Conservation (phyloP, 2,797 vertebrate species). For the Notoglanidium macrostoma region DNA sequence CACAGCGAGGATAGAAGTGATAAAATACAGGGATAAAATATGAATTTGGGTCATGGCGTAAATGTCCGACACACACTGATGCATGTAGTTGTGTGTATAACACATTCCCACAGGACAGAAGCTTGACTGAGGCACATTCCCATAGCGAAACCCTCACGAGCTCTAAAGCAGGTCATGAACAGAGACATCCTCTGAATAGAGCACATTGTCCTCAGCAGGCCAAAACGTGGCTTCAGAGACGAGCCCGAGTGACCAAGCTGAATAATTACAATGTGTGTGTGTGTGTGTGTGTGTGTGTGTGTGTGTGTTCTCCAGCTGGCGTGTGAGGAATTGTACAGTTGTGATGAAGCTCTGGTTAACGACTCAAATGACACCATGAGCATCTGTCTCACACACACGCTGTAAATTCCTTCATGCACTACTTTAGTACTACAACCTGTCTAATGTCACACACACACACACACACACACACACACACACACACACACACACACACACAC, state of each 20-base stretch:
- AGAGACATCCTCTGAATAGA: conserved; percentile 56
- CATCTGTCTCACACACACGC: conserved; percentile 40
- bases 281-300: conserved; percentile 4
- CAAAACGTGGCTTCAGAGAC: conserved; percentile 46
- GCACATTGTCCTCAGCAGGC: conserved; percentile 53
- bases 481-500: not conserved
- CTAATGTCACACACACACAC: conserved; percentile 9
- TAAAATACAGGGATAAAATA: not conserved
- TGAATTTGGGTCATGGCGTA: not conserved
- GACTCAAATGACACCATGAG: conserved; percentile 36
- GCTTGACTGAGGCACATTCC: conserved; percentile 19
- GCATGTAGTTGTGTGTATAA: conserved; percentile 21
- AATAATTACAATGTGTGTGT: conserved; percentile 53
- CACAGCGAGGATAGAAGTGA: not conserved
- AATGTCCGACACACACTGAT: not conserved
- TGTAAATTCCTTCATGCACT: conserved; percentile 19
- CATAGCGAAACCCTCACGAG: conserved; percentile 44
- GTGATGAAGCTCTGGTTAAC: conserved; percentile 41
- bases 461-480: conserved; percentile 14
- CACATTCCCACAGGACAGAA: conserved; percentile 29
- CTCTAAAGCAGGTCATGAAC: conserved; percentile 44
- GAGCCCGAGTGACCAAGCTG: conserved; percentile 42
- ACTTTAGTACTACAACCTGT: conserved; percentile 4
- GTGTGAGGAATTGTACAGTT: not conserved
- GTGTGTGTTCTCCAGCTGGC: not conserved